Conservation (phyloP, 2,113 vertebrate genomes). For the Sinosuthora webbiana region DNA sequence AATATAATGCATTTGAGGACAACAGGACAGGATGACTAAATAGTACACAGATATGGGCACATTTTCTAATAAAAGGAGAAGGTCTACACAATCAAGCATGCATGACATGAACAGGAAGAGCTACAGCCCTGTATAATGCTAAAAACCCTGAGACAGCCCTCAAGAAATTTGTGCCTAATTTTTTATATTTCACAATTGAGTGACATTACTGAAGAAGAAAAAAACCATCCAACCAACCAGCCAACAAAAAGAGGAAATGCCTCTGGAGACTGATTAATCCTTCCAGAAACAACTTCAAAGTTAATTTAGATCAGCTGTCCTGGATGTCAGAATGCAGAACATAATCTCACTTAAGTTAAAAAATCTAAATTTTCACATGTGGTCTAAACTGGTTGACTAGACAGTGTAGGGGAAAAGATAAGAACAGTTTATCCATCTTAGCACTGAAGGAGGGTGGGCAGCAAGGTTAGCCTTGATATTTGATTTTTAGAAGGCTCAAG, state of each 20-base stretch:
- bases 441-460: not conserved
- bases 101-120: not conserved
- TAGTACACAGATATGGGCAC: not conserved
- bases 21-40: not conserved
- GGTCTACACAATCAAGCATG: not conserved
- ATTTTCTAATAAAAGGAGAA: not conserved
- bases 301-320: not conserved
- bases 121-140: not conserved
- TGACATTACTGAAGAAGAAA: not conserved
- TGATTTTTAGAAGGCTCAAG: not conserved
- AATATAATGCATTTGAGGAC: not conserved
- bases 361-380: not conserved
- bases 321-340: not conserved
- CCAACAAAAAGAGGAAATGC: not conserved
- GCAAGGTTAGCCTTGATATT: not conserved
- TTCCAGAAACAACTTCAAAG: not conserved
- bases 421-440: not conserved
- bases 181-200: not conserved
- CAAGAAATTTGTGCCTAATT: not conserved
- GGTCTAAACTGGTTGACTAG: not conserved
- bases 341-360: not conserved
- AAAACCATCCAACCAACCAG: not conserved
- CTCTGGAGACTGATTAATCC: not conserved
- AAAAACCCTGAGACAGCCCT: not conserved
- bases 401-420: not conserved